A percentile compares a stretch with the other conserved stretches of the same genome.
Conservation (phyloP, 64 coral and sea anemone species). For the Anthopleura sola region DNA sequence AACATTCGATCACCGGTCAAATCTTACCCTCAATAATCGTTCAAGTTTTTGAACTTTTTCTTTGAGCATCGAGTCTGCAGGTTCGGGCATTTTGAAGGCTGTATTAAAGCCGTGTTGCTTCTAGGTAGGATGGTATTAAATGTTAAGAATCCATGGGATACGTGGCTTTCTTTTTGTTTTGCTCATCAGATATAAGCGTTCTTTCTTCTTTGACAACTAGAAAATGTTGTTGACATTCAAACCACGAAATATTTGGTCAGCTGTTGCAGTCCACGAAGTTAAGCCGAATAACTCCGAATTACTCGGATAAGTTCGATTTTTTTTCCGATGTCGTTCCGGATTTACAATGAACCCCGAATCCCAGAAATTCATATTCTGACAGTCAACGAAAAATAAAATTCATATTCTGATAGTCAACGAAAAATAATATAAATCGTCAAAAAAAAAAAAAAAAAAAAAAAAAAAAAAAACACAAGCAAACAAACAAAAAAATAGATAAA, state of each 20-base stretch:
- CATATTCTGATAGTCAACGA: too few relatives aligned
- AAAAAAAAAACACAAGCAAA: too few relatives aligned
- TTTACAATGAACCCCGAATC: too few relatives aligned
- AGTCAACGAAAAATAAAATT: too few relatives aligned
- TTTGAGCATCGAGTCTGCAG: slow-evolving; percentile 54
- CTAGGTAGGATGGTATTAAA: not conserved
- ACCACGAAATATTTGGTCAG: slow-evolving; percentile 38
- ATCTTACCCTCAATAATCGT: slow-evolving; percentile 76
- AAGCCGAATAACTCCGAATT: not conserved
- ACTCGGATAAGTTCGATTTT: too few relatives aligned
- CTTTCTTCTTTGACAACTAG: slow-evolving; percentile 58
- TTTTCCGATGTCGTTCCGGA: not conserved
- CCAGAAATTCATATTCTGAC: too few relatives aligned
- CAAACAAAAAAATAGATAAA: too few relatives aligned
- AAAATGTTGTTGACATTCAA: slow-evolving; percentile 62
- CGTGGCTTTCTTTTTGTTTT: not conserved
- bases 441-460: not conserved
- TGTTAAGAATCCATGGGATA: not conserved
- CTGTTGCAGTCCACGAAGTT: slow-evolving; percentile 15
- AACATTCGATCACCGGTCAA: slow-evolving; percentile 1
- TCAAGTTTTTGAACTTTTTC: slow-evolving; percentile 95
- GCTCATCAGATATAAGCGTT: not conserved
- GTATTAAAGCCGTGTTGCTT: not conserved
- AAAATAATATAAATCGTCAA: not conserved
- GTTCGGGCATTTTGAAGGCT: slow-evolving; percentile 77